Evolutionary conservation across 2,113 vertebrate genomes (phyloP).

Genomic region (Oceanites oceanicus): DNA sequence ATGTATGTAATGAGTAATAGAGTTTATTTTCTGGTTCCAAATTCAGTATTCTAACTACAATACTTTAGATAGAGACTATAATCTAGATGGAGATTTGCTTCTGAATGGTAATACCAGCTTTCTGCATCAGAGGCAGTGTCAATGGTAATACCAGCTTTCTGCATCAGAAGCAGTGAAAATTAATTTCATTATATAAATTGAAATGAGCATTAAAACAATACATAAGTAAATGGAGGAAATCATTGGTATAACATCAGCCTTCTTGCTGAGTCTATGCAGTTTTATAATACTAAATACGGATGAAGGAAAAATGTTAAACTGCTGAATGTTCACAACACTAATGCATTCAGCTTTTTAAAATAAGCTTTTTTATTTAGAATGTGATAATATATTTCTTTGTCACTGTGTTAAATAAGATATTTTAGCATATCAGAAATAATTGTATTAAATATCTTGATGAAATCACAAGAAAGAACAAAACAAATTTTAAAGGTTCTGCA

Average conservation of each 20-base stretch:
- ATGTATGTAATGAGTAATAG: not conserved
- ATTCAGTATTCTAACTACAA: not conserved
- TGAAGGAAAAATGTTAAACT: not conserved
- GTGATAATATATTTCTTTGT: not conserved
- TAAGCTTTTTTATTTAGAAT: not conserved
- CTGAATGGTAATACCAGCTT: not conserved
- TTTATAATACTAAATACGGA: not conserved
- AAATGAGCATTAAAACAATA: not conserved
- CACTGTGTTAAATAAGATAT: not conserved
- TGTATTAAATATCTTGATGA: not conserved
- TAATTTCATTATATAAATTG: not conserved
- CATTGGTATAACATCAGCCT: not conserved
- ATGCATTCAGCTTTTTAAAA: not conserved
- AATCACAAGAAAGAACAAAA: not conserved
- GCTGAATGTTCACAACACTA: not conserved
- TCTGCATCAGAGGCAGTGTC: not conserved
- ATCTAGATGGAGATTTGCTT: not conserved
- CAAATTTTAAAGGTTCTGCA: not conserved
- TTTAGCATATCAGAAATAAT: not conserved
- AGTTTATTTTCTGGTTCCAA: not conserved
- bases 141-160: not conserved
- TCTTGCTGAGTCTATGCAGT: not conserved
- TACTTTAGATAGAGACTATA: not conserved
- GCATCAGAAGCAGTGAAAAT: not conserved
- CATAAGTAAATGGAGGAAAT: not conserved